Evolutionary conservation across 2,888 invertebrate species (phyloP).

Genomic region (Dendrolimus houi): DNA sequence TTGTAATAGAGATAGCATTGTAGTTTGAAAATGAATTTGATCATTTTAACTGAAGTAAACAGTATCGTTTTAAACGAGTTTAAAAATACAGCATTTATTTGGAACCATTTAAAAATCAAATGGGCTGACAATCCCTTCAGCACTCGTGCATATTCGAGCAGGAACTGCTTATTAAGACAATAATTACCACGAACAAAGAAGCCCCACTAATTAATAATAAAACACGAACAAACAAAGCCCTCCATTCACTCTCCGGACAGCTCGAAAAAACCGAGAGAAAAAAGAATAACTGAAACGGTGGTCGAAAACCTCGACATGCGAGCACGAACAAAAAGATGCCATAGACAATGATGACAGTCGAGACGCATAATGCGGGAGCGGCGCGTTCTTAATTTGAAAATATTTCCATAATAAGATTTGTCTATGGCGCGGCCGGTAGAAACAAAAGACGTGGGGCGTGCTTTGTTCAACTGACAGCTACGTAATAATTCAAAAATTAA

Average conservation of each 20-base stretch:
- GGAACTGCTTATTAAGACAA: slow-evolving; percentile 76
- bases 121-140: slow-evolving; percentile 57
- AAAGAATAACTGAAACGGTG: slow-evolving; percentile 71
- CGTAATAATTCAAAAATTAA: slow-evolving; percentile 62
- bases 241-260: slow-evolving; percentile 71
- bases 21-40: too few relatives aligned
- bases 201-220: slow-evolving; percentile 75
- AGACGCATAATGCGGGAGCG: slow-evolving; percentile 75
- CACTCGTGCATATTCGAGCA: slow-evolving; percentile 59
- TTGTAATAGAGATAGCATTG: too few relatives aligned
- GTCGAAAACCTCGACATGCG: slow-evolving; percentile 74
- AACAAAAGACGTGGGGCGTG: slow-evolving; percentile 56
- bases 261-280: slow-evolving; percentile 43
- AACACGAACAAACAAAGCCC: slow-evolving; percentile 73
- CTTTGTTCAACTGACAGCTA: slow-evolving; percentile 62
- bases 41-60: too few relatives aligned
- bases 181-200: slow-evolving; percentile 75
- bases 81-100: slow-evolving; percentile 20
- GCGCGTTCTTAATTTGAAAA: slow-evolving; percentile 75
- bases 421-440: slow-evolving; percentile 65
- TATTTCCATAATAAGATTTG: slow-evolving; percentile 76
- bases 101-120: slow-evolving; percentile 46
- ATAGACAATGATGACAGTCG: slow-evolving; percentile 74
- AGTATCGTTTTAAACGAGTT: too few relatives aligned
- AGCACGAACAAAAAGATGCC: slow-evolving; percentile 67